Base-by-base conservation (phyloP, 2,113 vertebrate genomes). In the Oreocharis arfaki region DNA sequence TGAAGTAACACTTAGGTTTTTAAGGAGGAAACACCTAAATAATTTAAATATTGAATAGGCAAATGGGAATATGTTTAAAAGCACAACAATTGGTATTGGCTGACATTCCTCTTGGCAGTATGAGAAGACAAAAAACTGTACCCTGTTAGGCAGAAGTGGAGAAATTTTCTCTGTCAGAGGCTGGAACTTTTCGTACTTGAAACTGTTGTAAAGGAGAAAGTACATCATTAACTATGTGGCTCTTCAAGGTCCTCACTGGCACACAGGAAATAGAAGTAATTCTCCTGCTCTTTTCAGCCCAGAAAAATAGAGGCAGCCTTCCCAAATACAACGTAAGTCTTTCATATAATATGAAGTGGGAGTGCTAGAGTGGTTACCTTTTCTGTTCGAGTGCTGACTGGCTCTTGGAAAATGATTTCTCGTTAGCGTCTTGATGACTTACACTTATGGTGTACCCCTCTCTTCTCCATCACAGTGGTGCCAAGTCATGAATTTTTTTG, bases 191-290 rank as follows among this genome's bases (percentile, higher is more conserved):
- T 81, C 7, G 17, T 80, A 7, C 28, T 63, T 69, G 49, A 85
- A 91, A 65, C 21, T 75, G 2, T 20, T 63, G 6, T 59, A 39
- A 64, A 90, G 19, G 26, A 52, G 11, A 88, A 91, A 61, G 17
- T 56, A 20, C 2, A 2, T 73, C 13, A 32, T 78, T 87, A 87
- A 16, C 26, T 24, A 4, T 2, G 2, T 0, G 0, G 10, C 18
- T 81, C 10, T 74, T 67, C 17, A 63, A 28, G 65, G 50, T 47
- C 35, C 44, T 93, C 27, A 10, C 10, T 84, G 49, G 8, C 24
- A 41, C 5, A 16, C 20, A 9, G 5, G n/a, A 64, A 56, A 60
- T 10, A 56, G n/a, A n/a, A 69, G 16, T 47, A 77, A 56, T 56
- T 88, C 15, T 68, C 5, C n/a, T 46, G 10, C 17, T 47, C 14